Conservation (phyloP, 64 coral and sea anemone genomes). For the Montipora capricornis region DNA sequence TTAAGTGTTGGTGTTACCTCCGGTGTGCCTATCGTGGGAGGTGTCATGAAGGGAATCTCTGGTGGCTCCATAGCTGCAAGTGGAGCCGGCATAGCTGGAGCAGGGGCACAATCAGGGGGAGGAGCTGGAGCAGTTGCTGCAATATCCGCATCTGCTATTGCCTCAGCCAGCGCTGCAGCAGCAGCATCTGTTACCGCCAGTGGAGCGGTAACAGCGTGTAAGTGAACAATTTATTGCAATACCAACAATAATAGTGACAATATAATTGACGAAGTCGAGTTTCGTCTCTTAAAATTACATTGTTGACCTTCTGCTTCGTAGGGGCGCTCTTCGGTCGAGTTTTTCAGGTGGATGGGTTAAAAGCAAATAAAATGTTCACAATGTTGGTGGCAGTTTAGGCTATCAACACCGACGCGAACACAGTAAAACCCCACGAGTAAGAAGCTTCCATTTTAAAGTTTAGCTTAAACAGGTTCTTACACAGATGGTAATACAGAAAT, state of each 20-base stretch:
- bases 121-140: slow-evolving; percentile 42
- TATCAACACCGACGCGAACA: too few species aligned
- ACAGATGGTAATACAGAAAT: too few species aligned
- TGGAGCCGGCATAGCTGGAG: background rate
- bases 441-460: too few species aligned
- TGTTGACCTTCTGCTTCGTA: too few species aligned
- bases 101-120: slow-evolving; percentile 33
- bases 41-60: background rate
- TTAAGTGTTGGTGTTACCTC: background rate
- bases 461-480: too few species aligned
- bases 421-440: too few species aligned
- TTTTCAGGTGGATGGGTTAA: too few species aligned
- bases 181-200: slow-evolving; percentile 10
- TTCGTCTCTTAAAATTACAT: too few species aligned
- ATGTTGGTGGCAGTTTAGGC: too few species aligned
- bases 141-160: slow-evolving; percentile 21
- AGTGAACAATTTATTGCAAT: background rate
- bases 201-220: slow-evolving; percentile 28
- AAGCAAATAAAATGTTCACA: too few species aligned
- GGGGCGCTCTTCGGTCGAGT: too few species aligned
- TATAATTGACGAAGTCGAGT: too few species aligned
- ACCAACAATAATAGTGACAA: background rate
- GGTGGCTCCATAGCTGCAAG: background rate
- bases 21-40: background rate
- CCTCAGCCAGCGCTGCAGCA: background rate